Conservation (phyloP, 2,797 vertebrate species). For the Muscicapa striata region DNA sequence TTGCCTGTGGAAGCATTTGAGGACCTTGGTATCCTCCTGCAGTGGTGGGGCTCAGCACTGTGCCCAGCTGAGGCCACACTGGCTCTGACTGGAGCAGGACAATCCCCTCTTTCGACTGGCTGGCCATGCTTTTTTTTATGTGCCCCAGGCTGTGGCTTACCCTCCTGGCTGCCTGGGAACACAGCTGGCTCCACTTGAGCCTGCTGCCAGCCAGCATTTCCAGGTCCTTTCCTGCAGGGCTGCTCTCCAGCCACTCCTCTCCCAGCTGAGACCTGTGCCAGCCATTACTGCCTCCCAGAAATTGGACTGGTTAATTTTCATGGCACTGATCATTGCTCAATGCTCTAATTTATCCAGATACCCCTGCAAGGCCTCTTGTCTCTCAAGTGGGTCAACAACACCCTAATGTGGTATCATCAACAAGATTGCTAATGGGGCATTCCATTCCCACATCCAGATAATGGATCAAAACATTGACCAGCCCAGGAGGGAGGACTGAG, state of each 20-base stretch:
- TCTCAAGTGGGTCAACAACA: not conserved
- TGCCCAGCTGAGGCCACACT: not conserved
- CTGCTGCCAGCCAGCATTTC: not conserved
- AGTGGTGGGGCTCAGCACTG: not conserved
- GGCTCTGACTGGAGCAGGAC: not conserved
- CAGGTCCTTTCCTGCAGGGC: not conserved
- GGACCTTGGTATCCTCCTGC: too few species aligned
- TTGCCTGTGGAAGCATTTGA: too few species aligned
- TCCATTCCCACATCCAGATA: not conserved
- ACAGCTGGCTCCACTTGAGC: not conserved
- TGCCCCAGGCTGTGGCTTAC: not conserved
- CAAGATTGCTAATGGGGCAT: not conserved
- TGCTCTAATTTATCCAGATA: not conserved
- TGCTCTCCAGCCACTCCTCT: not conserved
- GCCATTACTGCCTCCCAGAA: not conserved
- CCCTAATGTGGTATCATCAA: too few species aligned
- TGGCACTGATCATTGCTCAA: not conserved
- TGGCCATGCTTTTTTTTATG: not conserved
- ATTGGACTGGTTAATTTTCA: not conserved
- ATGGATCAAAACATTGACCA: not conserved
- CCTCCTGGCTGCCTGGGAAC: not conserved
- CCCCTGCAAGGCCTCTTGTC: not conserved
- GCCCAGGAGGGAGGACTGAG: fast-evolving
- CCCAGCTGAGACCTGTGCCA: not conserved
- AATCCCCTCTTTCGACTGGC: not conserved